Evolutionary conservation across 2,888 invertebrate species (phyloP), one percentile per base, ranked within the genome.

Genomic region (Periphyllus acericola): DNA sequence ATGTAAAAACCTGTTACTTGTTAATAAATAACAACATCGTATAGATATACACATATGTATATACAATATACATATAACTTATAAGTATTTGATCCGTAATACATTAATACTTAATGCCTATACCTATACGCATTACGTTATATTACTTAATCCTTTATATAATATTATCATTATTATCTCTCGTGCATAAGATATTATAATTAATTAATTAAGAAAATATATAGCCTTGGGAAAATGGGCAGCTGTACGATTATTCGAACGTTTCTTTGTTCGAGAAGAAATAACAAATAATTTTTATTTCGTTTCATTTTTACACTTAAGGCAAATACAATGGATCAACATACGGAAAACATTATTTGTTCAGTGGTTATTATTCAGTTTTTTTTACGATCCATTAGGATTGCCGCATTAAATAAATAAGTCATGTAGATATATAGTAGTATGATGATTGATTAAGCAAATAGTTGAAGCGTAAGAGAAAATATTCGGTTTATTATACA

Each of bases 121-220:
- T 46, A 46, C 14, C 14, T 46, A 14, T 46, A 46, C 14, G 11
- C 11, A 46, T 14, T 46, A 46, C 14, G n/a, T n/a, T n/a, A 71
- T 71, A 71, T 72, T 52, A 72, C 25, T 82, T 52, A 72, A 82
- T 52, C 29, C 68, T 34, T 72, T 46, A 46, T 46, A 46, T 11
- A n/a, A n/a, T 52, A 34, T 32, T 40, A 66, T 34, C 40, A n/a
- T 34, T 32, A 25, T 32, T 71, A 34, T 72, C 14, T 72, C 29
- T 72, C 34, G 52, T n/a, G 46, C 25, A 40, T 25, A 25, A 14
- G 34, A 40, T 60, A 25, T 3, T 66, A 40, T 46, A 82, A 72
- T 71, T 82, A 82, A 82, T 82, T 82, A 82, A 82, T 46, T 72
- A 71, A 19, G 11, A 72, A 72, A 72, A 72, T 32, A 55, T 32